Evolutionary conservation across 2,888 invertebrate species (phyloP).

Genomic region (Polymixis lichenea): DNA sequence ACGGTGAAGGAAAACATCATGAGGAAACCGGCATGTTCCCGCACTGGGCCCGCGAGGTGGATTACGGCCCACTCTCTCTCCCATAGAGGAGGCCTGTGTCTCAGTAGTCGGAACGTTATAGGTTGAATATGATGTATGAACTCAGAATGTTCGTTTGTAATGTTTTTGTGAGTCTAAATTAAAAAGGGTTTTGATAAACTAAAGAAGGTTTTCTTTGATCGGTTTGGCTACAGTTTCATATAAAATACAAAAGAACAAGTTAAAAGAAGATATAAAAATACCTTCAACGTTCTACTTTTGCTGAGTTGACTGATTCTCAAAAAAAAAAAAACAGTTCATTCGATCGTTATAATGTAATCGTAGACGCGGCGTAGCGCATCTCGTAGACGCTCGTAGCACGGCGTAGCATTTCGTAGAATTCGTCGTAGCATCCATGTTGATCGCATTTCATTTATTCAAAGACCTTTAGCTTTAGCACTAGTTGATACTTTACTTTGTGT

Average conservation of each 20-base stretch:
- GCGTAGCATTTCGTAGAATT: conserved; percentile 60
- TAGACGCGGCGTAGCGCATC: conserved; percentile 26
- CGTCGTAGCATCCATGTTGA: conserved; percentile 48
- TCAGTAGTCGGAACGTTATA: no score
- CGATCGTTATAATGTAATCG: conserved; percentile 33
- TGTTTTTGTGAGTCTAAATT: neutral
- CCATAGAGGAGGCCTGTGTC: no score
- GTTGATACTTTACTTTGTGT: conserved; percentile 18
- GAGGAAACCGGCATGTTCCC: no score
- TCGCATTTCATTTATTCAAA: conserved; percentile 52
- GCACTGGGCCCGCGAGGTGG: no score
- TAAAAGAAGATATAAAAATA: neutral
- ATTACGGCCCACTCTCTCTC: no score
- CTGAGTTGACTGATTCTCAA: conserved; percentile 2
- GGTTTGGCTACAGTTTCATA: neutral
- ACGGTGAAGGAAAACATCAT: no score
- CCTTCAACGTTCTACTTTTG: neutral
- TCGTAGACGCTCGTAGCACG: conserved; percentile 56
- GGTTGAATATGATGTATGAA: no score
- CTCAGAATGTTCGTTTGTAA: neutral
- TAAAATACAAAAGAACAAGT: neutral
- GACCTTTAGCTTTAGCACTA: conserved; percentile 40
- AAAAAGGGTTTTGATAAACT: no score
- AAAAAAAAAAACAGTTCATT: conserved; percentile 32
- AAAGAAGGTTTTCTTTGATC: no score